Percentiles rank a stretch among this genome's conserved stretches.
These are phyloP conservation scores for Drosophila tropicalis DNA, from an alignment of 1,140 invertebrate species.

Conservation along the genomic window DNA sequence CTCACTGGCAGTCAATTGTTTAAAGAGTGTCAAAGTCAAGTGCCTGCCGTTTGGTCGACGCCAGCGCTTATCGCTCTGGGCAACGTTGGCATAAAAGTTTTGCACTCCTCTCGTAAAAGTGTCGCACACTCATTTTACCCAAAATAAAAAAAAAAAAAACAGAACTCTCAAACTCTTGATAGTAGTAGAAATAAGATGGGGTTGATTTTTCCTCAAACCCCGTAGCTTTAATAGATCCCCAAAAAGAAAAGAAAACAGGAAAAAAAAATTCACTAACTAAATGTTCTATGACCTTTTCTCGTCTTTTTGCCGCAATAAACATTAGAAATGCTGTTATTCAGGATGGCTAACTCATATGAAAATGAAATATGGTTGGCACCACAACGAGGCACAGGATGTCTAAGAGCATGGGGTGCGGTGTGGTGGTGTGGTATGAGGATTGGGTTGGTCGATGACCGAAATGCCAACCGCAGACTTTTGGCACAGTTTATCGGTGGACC, in stretches of 20 bases:
- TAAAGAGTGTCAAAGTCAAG: slow-evolving; percentile 81
- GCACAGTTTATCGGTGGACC: slow-evolving; percentile 72
- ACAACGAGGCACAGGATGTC: slow-evolving; percentile 19
- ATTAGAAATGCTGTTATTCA: slow-evolving; percentile 65
- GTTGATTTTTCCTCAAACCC: slow-evolving; percentile 8
- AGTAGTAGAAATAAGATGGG: slow-evolving; percentile 33
- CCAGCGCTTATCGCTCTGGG: slow-evolving; percentile 66
- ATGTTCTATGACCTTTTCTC: slow-evolving; percentile 15
- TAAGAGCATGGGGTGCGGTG: slow-evolving; percentile 11
- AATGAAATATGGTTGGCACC: slow-evolving; percentile 67
- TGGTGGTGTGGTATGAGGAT: neutral
- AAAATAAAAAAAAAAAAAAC: no score
- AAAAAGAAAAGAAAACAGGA: neutral
- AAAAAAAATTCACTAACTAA: neutral
- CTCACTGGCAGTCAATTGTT: slow-evolving; percentile 67
- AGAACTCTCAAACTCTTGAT: neutral
- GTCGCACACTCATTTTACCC: slow-evolving; percentile 42
- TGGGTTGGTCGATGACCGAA: slow-evolving; percentile 41
- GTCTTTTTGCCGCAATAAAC: slow-evolving; percentile 54
- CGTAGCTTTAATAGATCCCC: neutral
- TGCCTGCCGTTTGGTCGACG: slow-evolving; percentile 48
- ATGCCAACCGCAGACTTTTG: slow-evolving; percentile 79
- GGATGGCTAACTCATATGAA: slow-evolving; percentile 58
- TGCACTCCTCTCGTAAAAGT: slow-evolving; percentile 62
- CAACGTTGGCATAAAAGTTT: slow-evolving; percentile 76